phyloP scores from a whole-genome alignment of 92 coral and sea anemone species.

The Actinostola sp. region DNA sequence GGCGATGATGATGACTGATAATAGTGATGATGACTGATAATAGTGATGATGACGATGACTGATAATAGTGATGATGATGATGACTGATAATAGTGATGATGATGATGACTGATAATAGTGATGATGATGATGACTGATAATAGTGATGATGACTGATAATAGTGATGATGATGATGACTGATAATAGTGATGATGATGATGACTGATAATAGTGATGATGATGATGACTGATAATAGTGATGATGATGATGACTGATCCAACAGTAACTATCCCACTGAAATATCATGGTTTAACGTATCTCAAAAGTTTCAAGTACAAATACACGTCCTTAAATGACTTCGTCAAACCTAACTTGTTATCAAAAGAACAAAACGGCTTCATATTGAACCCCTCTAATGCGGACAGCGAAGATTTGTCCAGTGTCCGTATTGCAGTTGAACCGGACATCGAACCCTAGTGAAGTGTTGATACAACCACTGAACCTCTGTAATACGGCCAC shows the following conservation, averaged over 20 bases:
- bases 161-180: not conserved
- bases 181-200: not conserved
- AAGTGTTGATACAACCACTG: too few species aligned
- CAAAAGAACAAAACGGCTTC: not conserved
- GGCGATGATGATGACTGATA: not conserved
- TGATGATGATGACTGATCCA: not conserved
- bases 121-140: not conserved
- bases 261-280: too few species aligned
- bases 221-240: not conserved
- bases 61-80: conserved; percentile 4
- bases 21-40: not conserved
- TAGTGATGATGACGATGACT: not conserved
- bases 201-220: not conserved
- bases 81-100: not conserved
- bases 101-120: not conserved
- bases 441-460: too few species aligned
- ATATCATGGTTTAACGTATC: too few species aligned
- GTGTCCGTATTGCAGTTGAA: too few species aligned
- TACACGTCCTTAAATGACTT: too few species aligned
- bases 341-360: not conserved
- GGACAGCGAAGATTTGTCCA: too few species aligned
- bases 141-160: not conserved
- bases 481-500: too few species aligned
- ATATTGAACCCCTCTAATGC: too few species aligned
- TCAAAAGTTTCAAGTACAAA: too few species aligned